Evolutionary conservation across 2,797 vertebrate species (phyloP).

Genomic region (Phoebastria nigripes): DNA sequence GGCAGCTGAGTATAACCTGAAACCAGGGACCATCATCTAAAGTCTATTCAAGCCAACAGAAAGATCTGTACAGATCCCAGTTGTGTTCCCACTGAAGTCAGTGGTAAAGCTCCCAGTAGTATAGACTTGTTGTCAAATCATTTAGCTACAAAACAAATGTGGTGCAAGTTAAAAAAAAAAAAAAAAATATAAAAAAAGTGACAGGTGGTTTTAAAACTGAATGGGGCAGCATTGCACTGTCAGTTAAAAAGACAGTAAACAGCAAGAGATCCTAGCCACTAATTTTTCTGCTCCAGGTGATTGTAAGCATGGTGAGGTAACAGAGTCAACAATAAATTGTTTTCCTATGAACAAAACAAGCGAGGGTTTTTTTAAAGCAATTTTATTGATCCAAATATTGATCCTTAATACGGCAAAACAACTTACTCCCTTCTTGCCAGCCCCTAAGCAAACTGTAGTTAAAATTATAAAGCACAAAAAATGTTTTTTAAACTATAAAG

Average conservation of each 20-base stretch:
- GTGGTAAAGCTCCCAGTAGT: not conserved
- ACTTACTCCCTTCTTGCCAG: not conserved
- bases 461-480: not conserved
- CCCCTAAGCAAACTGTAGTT: not conserved
- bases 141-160: conserved; percentile 9
- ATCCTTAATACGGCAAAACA: not conserved
- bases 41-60: not conserved
- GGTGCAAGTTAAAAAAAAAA: not conserved
- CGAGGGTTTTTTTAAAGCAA: not conserved
- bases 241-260: not conserved
- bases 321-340: not conserved
- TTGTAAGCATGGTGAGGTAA: not conserved
- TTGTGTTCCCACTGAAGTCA: not conserved
- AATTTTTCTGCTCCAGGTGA: not conserved
- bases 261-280: not conserved
- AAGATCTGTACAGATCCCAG: not conserved
- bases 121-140: not conserved
- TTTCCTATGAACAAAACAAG: not conserved
- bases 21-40: not conserved
- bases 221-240: not conserved
- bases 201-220: not conserved
- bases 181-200: not conserved
- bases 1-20: conserved; percentile 47
- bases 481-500: not conserved
- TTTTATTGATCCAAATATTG: not conserved